phyloP scores from a whole-genome alignment of 2,888 invertebrate species.

The Halictus quadricinctus region DNA sequence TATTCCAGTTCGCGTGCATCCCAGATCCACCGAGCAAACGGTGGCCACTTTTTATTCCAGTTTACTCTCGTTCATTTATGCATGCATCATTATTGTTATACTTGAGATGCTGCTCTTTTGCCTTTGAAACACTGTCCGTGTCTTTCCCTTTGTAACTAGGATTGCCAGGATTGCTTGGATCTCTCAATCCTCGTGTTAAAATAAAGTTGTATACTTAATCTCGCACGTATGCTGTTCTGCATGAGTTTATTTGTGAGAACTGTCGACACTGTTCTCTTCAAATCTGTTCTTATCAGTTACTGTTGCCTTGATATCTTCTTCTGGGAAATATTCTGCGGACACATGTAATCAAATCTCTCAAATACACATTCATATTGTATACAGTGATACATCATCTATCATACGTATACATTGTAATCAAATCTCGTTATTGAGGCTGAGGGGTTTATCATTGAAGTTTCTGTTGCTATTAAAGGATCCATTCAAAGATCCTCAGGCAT shows the following conservation, averaged over 20 bases:
- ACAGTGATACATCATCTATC: background rate
- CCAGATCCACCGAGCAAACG: background rate
- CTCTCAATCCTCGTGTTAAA: no score
- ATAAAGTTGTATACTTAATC: background rate
- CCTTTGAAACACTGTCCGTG: background rate
- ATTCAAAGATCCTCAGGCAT: no score
- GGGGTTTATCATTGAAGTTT: no score
- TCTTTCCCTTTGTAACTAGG: no score
- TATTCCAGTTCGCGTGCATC: background rate
- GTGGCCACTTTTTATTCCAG: background rate
- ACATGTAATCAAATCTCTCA: background rate
- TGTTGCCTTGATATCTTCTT: background rate
- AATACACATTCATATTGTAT: no score
- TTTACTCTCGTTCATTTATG: background rate
- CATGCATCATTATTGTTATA: background rate
- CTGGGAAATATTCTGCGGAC: background rate
- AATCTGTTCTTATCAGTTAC: background rate
- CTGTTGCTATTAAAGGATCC: no score
- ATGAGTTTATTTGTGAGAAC: no score
- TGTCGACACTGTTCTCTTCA: background rate
- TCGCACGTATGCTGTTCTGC: no score
- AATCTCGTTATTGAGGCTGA: no score
- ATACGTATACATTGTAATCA: no score
- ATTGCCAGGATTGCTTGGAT: no score
- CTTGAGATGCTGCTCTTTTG: background rate